These are phyloP conservation scores for Cecropterus lyciades DNA, from an alignment of 1,140 invertebrate species.

Conservation along the genomic window DNA sequence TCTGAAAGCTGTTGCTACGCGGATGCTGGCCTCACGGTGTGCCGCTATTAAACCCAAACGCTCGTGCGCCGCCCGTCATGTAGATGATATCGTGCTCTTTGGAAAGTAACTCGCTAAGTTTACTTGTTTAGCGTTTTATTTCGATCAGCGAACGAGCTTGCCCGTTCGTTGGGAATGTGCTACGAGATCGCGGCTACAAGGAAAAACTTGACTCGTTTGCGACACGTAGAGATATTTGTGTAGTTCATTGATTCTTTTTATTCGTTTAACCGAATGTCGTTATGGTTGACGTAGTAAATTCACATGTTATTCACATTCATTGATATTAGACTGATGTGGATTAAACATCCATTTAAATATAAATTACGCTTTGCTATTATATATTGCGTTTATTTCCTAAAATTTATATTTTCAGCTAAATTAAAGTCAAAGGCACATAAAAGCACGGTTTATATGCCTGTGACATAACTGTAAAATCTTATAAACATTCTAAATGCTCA, in stretches of 20 bases:
- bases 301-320: no score
- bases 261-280: not conserved
- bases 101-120: conserved; percentile 75
- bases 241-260: not conserved
- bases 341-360: no score
- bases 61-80: conserved; percentile 72
- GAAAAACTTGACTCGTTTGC: not conserved
- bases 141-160: conserved; percentile 46
- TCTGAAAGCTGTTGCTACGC: conserved; percentile 80
- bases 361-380: no score
- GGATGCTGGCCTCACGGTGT: conserved; percentile 72
- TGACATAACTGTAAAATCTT: no score
- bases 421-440: no score
- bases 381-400: no score
- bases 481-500: no score
- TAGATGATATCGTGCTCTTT: conserved; percentile 78
- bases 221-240: not conserved
- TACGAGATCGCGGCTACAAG: conserved; percentile 9
- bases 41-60: conserved; percentile 74
- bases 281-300: not conserved
- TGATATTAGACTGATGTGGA: no score
- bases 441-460: no score
- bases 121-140: conserved; percentile 64
- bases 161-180: conserved; percentile 39
- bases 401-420: no score